phyloP scores from a whole-genome alignment of 1,140 invertebrate species.

The Helicoverpa armigera region DNA sequence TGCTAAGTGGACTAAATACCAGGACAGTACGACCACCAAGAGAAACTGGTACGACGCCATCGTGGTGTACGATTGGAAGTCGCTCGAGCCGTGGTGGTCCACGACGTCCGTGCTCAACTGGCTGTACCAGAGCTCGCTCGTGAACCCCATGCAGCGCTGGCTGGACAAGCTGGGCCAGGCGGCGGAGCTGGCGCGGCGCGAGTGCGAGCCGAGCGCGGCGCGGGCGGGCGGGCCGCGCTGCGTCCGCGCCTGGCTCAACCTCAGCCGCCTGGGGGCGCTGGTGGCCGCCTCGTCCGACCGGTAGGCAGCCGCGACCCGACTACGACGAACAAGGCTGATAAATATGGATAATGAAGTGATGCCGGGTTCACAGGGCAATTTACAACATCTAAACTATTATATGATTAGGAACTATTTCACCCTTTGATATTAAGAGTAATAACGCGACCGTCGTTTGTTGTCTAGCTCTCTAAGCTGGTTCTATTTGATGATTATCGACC shows the following conservation, averaged over 20 bases:
- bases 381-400: slow-evolving; percentile 39
- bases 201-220: slow-evolving; percentile 2
- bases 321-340: slow-evolving; percentile 32
- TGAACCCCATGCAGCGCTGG: slow-evolving; percentile 78
- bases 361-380: slow-evolving; percentile 25
- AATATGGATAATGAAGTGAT: slow-evolving; percentile 33
- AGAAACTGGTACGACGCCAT: slow-evolving; percentile 62
- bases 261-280: slow-evolving; percentile 70
- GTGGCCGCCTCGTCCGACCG: slow-evolving; percentile 70
- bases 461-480: slow-evolving; percentile 15
- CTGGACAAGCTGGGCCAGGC: slow-evolving; percentile 70
- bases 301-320: slow-evolving; percentile 40
- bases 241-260: slow-evolving; percentile 69
- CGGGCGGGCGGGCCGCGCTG: slow-evolving; percentile 48
- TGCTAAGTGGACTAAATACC: slow-evolving; percentile 66
- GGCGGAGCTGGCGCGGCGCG: slow-evolving; percentile 52
- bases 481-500: neutral
- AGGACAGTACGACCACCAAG: slow-evolving; percentile 54
- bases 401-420: slow-evolving; percentile 27
- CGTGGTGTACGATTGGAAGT: slow-evolving; percentile 63
- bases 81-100: slow-evolving; percentile 75
- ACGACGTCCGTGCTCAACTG: slow-evolving; percentile 72
- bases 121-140: slow-evolving; percentile 77
- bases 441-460: neutral
- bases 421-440: slow-evolving; percentile 27